These are phyloP conservation scores for Phrynocephalus guinanensis DNA, from an alignment of 2,797 vertebrate genomes.

Conservation along the genomic window DNA sequence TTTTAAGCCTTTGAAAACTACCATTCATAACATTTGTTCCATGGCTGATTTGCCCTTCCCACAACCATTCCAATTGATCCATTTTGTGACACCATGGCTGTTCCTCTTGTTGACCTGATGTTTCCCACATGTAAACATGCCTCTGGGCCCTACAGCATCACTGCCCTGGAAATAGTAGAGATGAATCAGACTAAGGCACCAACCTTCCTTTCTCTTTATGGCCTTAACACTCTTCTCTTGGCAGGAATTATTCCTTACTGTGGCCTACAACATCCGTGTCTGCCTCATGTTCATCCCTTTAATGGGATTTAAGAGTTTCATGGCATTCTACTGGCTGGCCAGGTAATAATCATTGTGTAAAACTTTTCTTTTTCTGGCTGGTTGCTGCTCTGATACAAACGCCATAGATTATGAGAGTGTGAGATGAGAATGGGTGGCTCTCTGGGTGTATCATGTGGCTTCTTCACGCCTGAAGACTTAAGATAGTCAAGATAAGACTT, in stretches of 20 bases:
- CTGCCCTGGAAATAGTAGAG: not conserved
- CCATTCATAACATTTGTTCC: not conserved
- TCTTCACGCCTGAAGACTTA: not conserved
- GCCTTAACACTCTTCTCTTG: not conserved
- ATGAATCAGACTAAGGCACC: not conserved
- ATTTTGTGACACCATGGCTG: not conserved
- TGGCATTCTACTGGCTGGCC: slow-evolving; percentile 24
- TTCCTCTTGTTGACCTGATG: not conserved
- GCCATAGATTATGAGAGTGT: not conserved
- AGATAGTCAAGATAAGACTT: too few relatives aligned
- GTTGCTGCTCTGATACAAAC: not conserved
- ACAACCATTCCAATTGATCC: not conserved
- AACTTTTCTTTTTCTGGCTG: not conserved
- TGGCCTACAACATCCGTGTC: slow-evolving; percentile 29
- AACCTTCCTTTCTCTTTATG: not conserved
- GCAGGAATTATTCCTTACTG: not conserved
- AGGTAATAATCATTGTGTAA: slow-evolving; percentile 11
- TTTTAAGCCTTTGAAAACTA: not conserved
- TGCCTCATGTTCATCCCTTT: slow-evolving; percentile 39
- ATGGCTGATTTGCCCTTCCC: not conserved
- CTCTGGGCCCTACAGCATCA: not conserved
- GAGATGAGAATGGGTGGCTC: too few relatives aligned
- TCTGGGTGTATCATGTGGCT: not conserved
- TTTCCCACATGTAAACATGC: not conserved
- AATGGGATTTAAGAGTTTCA: slow-evolving; percentile 41